Base-by-base conservation (phyloP, 2,888 invertebrate genomes). In the Drosophila vallismaia region DNA sequence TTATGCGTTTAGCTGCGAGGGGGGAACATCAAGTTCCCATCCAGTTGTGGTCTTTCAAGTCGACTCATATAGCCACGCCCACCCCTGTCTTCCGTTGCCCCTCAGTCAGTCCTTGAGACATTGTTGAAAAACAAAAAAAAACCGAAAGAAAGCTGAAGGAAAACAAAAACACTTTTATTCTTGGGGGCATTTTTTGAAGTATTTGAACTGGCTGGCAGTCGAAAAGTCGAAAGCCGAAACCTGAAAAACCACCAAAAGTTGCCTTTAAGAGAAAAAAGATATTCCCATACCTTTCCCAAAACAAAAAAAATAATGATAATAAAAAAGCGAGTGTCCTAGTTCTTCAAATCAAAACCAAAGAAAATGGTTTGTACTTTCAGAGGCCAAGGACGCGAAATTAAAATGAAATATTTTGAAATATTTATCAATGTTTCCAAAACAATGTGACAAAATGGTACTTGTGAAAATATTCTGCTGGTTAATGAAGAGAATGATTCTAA, bases 1-100 rank as follows among this genome's bases (percentile, higher is more conserved):
- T 69, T 69, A 52, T 51, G 50, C 31, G 55, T 56, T 69, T n/a
- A 53, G 48, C 38, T 46, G 29, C 2, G 5, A 36, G 31, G 26
- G 4, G 4, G 19, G 2, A 2, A 19, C 14, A 14, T 2, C 14
- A 42, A 42, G 28, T 28, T 28, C 6, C 5, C 28, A n/a, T 3
- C 24, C 38, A 49, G 29, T 12, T 29, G 31, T 12, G 51, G 19
- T 46, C 46, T 51, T 48, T 51, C n/a, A 36, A 40, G 51, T 36
- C 50, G 5, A 24, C 46, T 51, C 55, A 50, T 6, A 44, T 55
- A n/a, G 66, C 46, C 31, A 28, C 24, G 31, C 14, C 10, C 6
- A 3, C 51, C 24, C n/a, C n/a, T n/a, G n/a, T n/a, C n/a, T n/a
- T n/a, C n/a, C n/a, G n/a, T n/a, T n/a, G 8, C 6, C 14, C 6